phyloP scores from a whole-genome alignment of 2,888 invertebrate species.

The Pachliopta kotzebuea region DNA sequence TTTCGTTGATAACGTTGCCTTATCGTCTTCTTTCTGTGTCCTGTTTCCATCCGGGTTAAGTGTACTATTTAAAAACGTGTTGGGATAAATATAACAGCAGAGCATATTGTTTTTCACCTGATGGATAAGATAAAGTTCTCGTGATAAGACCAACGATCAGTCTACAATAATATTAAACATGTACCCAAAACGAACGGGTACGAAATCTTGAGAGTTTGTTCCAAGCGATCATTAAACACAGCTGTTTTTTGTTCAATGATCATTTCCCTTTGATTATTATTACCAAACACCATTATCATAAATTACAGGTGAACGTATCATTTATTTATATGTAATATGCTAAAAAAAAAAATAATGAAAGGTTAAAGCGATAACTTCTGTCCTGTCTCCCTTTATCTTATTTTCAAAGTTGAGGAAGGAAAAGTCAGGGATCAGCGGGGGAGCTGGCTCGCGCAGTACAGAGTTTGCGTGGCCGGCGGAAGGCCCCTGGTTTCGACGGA shows the following conservation, averaged over 20 bases:
- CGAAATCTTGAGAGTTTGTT: too few relatives aligned
- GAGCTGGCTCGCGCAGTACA: too few relatives aligned
- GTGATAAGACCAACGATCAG: too few relatives aligned
- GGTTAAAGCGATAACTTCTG: background rate
- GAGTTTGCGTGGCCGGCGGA: too few relatives aligned
- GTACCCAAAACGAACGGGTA: too few relatives aligned
- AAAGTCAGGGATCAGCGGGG: too few relatives aligned
- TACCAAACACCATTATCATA: too few relatives aligned
- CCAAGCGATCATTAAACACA: too few relatives aligned
- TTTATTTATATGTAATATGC: background rate
- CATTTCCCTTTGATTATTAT: too few relatives aligned
- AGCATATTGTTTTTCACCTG: background rate
- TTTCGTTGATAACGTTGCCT: conserved; percentile 18
- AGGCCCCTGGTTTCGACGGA: too few relatives aligned
- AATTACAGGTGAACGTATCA: too few relatives aligned
- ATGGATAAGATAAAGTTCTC: background rate
- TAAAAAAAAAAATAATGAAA: background rate
- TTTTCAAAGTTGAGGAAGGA: background rate
- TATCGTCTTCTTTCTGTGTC: conserved; percentile 16
- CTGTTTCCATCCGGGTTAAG: conserved; percentile 24
- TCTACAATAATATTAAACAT: background rate
- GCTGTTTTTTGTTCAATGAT: too few relatives aligned
- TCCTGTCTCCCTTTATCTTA: background rate
- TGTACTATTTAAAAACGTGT: conserved; percentile 6
- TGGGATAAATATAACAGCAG: background rate